Base-by-base conservation (phyloP, 1,140 invertebrate genomes). In the Ridgeia piscesae region DNA sequence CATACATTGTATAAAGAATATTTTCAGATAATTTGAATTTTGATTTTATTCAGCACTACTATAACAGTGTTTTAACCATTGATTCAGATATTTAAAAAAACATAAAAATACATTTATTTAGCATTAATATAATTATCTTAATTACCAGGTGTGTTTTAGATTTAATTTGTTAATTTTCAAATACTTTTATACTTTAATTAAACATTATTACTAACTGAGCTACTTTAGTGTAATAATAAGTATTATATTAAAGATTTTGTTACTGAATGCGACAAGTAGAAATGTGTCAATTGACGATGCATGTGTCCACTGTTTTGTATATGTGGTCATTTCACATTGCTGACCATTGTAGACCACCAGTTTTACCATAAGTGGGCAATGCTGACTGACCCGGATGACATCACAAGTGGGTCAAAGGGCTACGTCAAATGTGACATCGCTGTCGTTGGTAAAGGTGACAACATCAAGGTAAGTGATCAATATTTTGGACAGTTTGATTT, bases 331-430 rank as follows among this genome's bases (percentile, higher is more conserved):
- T 90, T 90, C 89, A 31, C 89, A 90, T 33, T 27, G n/a, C 33
- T 90, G 35, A 42, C 33, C 33, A 42, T 34, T 89, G n/a, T 94
- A 99, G 98, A 98, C 96, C 98, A 98, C 95, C 98, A 98, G 95
- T 98, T 98, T 95, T 98, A 98, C 94, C 98, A 98, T 95, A 98
- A 98, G 96, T 98, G 98, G 98, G 98, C 98, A 0, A 95, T 98
- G 89, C 96, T 99, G 89, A 98, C 98, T 0, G 98, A 98, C 95
- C 98, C 98, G 0, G 98, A 98, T 94, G 98, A 98, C 95, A 97
- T 98, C 33, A 97, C 97, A 1, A 97, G 97, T 9, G 98, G 98
- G 1, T 97, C 98, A 0, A 98, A 98, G 95, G 98, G 98, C 42
- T 98, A 98, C 95, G 96, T 99, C 0, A 98, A 98, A 96, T 98